Evolutionary conservation across 2,888 invertebrate species (phyloP).

Genomic region (Perdita meconis): DNA sequence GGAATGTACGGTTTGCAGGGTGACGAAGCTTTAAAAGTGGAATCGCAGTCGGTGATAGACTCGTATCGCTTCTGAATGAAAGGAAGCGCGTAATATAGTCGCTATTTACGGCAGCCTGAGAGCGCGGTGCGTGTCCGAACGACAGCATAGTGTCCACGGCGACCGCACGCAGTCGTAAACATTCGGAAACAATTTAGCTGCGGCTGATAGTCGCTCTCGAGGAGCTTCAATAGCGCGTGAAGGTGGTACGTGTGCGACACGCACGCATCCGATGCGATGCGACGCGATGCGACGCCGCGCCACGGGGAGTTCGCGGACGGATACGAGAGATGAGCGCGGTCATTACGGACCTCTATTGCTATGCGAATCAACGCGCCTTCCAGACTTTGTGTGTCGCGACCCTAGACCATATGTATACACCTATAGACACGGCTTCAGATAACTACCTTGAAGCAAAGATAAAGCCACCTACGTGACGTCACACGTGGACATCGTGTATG

Average conservation of each 20-base stretch:
- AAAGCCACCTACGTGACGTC: too few species aligned
- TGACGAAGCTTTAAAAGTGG: constrained; percentile 3
- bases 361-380: constrained; percentile 40
- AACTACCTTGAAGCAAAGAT: too few species aligned
- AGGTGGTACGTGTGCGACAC: constrained; percentile 73
- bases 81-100: constrained; percentile 48
- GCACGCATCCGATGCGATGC: constrained; percentile 69
- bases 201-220: constrained; percentile 68
- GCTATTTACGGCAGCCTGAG: constrained; percentile 49
- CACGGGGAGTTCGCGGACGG: constrained; percentile 69
- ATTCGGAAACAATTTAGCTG: constrained; percentile 78
- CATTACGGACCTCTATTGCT: constrained; percentile 61
- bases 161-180: constrained; percentile 61
- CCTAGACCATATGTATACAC: too few species aligned
- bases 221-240: constrained; percentile 74
- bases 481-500: too few species aligned
- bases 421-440: too few species aligned
- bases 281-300: too few species aligned
- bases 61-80: constrained; percentile 6
- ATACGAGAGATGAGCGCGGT: constrained; percentile 68
- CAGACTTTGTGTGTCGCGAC: neutral
- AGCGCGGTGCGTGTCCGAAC: constrained; percentile 54
- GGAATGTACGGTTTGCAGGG: neutral
- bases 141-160: constrained; percentile 56
- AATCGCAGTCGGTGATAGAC: constrained; percentile 15